A percentile compares a stretch with the other conserved stretches of the same genome.
Conservation (phyloP, 2,888 invertebrate species). For the Marasmarcha lunaedactyla region DNA sequence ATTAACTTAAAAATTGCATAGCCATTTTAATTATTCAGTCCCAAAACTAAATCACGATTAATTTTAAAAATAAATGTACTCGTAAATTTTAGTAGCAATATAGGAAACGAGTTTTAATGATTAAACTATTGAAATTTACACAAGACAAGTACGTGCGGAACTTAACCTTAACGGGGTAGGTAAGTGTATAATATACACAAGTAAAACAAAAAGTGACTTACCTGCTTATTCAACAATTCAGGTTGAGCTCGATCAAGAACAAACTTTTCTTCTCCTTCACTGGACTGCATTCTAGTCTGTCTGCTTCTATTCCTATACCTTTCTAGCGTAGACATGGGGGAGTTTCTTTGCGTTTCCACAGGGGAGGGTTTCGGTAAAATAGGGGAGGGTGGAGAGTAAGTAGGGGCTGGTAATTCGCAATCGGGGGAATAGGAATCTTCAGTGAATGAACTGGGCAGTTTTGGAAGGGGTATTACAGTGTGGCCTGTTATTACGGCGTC, state of each 20-base stretch:
- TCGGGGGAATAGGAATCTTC: conserved; percentile 40
- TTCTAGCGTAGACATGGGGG: conserved; percentile 61
- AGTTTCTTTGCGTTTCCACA: conserved; percentile 29
- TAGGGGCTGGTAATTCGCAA: conserved; percentile 36
- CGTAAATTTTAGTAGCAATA: too few species aligned
- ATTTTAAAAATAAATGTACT: too few species aligned
- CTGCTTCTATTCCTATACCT: conserved; percentile 52
- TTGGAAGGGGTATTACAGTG: conserved; percentile 74
- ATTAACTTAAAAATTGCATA: too few species aligned
- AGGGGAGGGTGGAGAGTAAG: conserved; percentile 38
- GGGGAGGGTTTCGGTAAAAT: conserved; percentile 36
- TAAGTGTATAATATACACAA: too few species aligned
- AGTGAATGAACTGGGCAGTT: conserved; percentile 68
- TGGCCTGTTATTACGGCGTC: conserved; percentile 74
- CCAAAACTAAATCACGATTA: too few species aligned
- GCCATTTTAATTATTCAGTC: too few species aligned
- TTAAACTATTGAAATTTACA: too few species aligned
- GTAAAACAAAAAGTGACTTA: too few species aligned
- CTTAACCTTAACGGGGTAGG: too few species aligned
- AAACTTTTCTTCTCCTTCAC: conserved; percentile 74
- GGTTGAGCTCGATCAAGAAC: conserved; percentile 76
- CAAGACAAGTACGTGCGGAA: too few species aligned
- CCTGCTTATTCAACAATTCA: conserved; percentile 66
- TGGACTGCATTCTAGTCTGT: conserved; percentile 45
- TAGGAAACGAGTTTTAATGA: too few species aligned